phyloP scores from a whole-genome alignment of 2,888 invertebrate species.

The Liposcelis brunnea region DNA sequence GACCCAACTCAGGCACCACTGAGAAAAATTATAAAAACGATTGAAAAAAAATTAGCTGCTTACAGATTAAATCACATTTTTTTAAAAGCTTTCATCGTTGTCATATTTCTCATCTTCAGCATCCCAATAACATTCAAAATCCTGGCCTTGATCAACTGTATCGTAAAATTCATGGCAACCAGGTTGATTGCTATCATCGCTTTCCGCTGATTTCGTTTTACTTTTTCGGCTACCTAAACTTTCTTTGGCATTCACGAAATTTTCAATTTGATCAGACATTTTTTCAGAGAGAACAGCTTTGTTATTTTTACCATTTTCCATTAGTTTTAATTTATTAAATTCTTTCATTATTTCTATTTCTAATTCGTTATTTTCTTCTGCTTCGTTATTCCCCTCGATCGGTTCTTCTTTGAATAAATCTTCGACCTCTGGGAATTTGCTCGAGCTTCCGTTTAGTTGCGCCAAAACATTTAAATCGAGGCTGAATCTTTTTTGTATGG shows the following conservation, averaged over 20 bases:
- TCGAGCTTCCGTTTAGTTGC: neutral
- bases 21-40: no score
- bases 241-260: no score
- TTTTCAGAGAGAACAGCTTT: no score
- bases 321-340: no score
- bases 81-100: neutral
- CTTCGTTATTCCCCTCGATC: no score
- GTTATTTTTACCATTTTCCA: no score
- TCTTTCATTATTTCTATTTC: no score
- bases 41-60: neutral
- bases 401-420: no score
- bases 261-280: no score
- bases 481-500: conserved; percentile 2
- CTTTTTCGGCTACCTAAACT: neutral
- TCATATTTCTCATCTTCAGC: conserved; percentile 7
- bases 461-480: neutral
- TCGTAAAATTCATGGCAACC: conserved; percentile 4
- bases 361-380: no score
- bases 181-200: conserved; percentile 1
- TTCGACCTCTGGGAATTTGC: no score
- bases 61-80: neutral
- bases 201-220: conserved; percentile 1
- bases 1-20: neutral
- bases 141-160: neutral
- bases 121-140: conserved; percentile 5